Base-by-base conservation (phyloP, 2,888 invertebrate genomes). In the Hedya salicella region DNA sequence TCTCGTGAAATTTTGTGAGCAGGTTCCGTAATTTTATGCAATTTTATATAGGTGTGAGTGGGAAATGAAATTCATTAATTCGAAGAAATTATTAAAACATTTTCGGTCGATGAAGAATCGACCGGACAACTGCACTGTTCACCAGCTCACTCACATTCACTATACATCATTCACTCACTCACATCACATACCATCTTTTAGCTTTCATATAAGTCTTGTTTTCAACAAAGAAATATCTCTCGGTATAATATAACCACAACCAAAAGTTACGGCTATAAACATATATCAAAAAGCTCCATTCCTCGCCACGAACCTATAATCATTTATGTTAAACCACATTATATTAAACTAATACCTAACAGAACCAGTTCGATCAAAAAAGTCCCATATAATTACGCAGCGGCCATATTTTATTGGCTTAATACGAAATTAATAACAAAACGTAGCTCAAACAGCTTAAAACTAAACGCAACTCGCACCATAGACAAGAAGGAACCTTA, bases 401-500 rank as follows among this genome's bases (percentile, higher is more conserved):
- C 52, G 64, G 75, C 79, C 80, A 80, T 78, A n/a, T 77, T 78
- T 77, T 72, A 80, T 78, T 77, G 73, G 52, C 57, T 69, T 64
- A 70, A 72, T 68, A 67, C 67, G 62, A 70, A 73, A 75, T 76
- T 76, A 75, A 72, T 70, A 71, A 69, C 59, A 42, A 56, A 64
- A 59, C 16, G 44, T 44, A 42, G 21, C 65, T 65, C 59, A 39
- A 60, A 65, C 8, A 46, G 17, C 16, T 57, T 57, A n/a, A n/a
- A 52, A 21, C 59, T 39, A 50, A 48, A 60, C 42, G 56, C 40
- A 40, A 54, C 8, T 32, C 4, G 0, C 6, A 16, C 2, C 6
- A n/a, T 25, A 16, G 30, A 48, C 14, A 1, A 54, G 53, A 61
- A 16, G 1, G 16, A 48, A 66, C 60, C 40, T 21, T 16, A 54